These are phyloP conservation scores for Caenorhabditis drosophilae DNA, from an alignment of 2,888 invertebrate genomes.

Conservation along the genomic window DNA sequence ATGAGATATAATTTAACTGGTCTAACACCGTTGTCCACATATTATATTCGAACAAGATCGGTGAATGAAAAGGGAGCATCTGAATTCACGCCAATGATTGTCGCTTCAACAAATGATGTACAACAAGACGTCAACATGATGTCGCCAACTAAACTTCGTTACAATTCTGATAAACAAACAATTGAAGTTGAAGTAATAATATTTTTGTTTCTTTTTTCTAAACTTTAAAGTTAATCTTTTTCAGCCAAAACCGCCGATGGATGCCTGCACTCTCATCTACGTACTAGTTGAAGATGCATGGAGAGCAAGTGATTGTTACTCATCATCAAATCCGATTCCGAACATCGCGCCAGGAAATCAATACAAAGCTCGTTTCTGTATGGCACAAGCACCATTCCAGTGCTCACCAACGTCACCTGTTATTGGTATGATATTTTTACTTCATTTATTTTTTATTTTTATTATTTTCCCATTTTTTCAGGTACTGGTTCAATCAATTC, in stretches of 20 bases:
- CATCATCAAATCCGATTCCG: slow-evolving; percentile 31
- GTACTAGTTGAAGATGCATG: slow-evolving; percentile 40
- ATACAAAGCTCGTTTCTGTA: slow-evolving; percentile 49
- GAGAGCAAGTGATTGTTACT: slow-evolving; percentile 47
- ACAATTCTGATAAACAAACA: slow-evolving; percentile 25
- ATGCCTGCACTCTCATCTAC: slow-evolving; percentile 47
- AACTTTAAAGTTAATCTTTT: not conserved
- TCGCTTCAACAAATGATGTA: slow-evolving; percentile 58
- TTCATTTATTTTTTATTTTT: too few relatives aligned
- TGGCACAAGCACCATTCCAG: slow-evolving; percentile 15
- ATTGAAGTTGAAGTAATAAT: slow-evolving; percentile 43
- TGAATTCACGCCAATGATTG: slow-evolving; percentile 55
- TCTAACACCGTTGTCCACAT: slow-evolving; percentile 54
- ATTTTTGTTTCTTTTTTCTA: not conserved
- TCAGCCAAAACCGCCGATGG: slow-evolving; percentile 44
- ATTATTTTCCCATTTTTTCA: too few relatives aligned
- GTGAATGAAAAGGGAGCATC: slow-evolving; percentile 50
- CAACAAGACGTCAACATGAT: slow-evolving; percentile 37
- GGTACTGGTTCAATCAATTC: slow-evolving; percentile 8
- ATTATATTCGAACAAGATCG: slow-evolving; percentile 49
- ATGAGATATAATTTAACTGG: slow-evolving; percentile 55
- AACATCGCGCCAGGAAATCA: slow-evolving; percentile 32
- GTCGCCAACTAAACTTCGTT: slow-evolving; percentile 31
- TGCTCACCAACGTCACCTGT: slow-evolving; percentile 33
- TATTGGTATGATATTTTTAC: slow-evolving; percentile 17